A percentile compares a stretch with the other conserved stretches of the same genome.
phyloP scores from a whole-genome alignment of 92 coral and sea anemone genomes.

The Parazoanthus darwini region DNA sequence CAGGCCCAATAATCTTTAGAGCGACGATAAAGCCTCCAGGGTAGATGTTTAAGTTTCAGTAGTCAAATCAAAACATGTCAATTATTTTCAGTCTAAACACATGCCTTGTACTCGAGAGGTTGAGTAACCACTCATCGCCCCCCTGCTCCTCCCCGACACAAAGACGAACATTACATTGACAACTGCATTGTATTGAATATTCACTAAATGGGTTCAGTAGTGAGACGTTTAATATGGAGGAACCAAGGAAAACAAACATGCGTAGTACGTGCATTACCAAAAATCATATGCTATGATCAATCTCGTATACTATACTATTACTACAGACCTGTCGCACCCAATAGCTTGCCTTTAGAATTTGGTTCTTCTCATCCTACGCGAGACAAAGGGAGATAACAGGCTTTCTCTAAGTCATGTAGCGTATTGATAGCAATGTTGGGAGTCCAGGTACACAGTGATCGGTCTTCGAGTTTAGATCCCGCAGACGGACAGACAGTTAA shows the following conservation, averaged over 20 bases:
- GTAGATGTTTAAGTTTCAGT: too few relatives aligned
- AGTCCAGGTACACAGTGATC: background rate
- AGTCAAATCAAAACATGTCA: too few relatives aligned
- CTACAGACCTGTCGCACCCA: slow-evolving; percentile 9
- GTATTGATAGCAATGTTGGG: background rate
- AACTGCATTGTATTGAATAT: too few relatives aligned
- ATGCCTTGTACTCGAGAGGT: too few relatives aligned
- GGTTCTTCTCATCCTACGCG: slow-evolving; percentile 16
- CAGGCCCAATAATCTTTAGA: too few relatives aligned
- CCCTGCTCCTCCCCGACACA: too few relatives aligned
- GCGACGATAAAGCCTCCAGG: too few relatives aligned
- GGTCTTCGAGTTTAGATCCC: background rate
- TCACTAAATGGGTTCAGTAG: too few relatives aligned
- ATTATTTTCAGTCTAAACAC: too few relatives aligned
- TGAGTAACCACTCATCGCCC: too few relatives aligned
- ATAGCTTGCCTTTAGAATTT: slow-evolving; percentile 7
- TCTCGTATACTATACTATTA: background rate
- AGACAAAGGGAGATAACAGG: background rate
- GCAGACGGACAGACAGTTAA: background rate
- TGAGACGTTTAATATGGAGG: too few relatives aligned
- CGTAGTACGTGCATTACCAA: background rate
- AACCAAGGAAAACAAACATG: background rate
- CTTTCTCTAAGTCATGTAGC: background rate
- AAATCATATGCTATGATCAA: background rate
- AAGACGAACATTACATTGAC: too few relatives aligned